These are phyloP conservation scores for Lepidocyrtinus sp. DNA, from an alignment of 2,888 invertebrate species.

Conservation along the genomic window DNA sequence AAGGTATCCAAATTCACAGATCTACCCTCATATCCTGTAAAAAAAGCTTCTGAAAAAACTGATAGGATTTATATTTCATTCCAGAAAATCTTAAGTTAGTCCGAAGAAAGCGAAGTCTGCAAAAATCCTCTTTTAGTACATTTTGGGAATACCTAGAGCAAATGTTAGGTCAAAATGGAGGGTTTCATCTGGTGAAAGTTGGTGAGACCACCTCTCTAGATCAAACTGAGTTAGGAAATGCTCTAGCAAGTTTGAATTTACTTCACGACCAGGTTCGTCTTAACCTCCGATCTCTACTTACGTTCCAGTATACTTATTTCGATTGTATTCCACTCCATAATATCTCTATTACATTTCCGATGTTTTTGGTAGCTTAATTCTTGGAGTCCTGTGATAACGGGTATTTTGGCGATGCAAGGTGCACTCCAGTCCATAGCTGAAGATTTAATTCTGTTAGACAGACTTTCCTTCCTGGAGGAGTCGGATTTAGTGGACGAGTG, in stretches of 20 bases:
- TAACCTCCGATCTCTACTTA: too few relatives aligned
- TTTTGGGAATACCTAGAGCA: constrained; percentile 59
- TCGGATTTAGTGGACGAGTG: constrained; percentile 68
- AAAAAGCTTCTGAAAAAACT: too few relatives aligned
- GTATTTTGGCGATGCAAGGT: constrained; percentile 75
- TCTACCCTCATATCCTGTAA: too few relatives aligned
- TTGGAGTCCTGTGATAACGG: constrained; percentile 70
- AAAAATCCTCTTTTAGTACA: constrained; percentile 29
- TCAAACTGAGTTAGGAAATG: too few relatives aligned
- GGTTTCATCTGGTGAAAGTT: constrained; percentile 18
- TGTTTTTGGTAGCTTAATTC: constrained; percentile 62
- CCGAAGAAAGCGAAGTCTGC: constrained; percentile 32
- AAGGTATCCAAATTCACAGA: constrained; percentile 76
- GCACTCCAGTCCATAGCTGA: constrained; percentile 76
- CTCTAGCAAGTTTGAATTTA: too few relatives aligned
- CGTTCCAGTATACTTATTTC: not conserved
- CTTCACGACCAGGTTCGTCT: too few relatives aligned
- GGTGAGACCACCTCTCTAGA: not conserved
- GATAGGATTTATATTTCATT: constrained; percentile 40
- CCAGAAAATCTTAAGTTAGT: constrained; percentile 26
- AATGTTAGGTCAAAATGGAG: constrained; percentile 48
- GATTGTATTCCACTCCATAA: not conserved
- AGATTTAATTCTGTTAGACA: constrained; percentile 74
- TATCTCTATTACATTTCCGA: not conserved
- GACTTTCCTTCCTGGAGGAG: constrained; percentile 74